These are phyloP conservation scores for Acrobasis consociella DNA, from an alignment of 2,888 invertebrate species.

Conservation along the genomic window DNA sequence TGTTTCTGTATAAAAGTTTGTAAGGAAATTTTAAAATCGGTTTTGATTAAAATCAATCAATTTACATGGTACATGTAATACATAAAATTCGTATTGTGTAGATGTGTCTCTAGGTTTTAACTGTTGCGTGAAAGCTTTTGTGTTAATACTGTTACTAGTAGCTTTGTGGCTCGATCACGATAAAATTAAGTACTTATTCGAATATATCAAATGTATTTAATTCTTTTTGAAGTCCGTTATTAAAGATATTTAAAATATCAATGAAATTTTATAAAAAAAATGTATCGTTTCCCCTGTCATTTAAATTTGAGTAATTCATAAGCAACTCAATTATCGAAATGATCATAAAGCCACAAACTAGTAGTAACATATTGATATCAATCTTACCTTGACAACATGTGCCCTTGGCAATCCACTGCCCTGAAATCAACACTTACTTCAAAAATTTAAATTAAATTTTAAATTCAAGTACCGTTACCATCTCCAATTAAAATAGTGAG, in stretches of 20 bases:
- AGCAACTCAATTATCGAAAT: no score
- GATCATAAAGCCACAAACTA: background rate
- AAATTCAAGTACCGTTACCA: constrained; percentile 26
- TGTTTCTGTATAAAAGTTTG: no score
- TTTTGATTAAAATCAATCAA: no score
- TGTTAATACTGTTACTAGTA: constrained; percentile 21
- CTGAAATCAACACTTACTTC: constrained; percentile 71
- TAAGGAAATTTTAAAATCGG: no score
- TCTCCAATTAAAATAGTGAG: constrained; percentile 36
- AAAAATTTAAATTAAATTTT: constrained; percentile 32
- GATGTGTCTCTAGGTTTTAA: background rate
- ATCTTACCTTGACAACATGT: constrained; percentile 74
- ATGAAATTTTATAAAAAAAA: no score
- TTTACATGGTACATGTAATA: no score
- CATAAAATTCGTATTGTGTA: background rate
- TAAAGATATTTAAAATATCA: no score
- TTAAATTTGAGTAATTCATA: no score
- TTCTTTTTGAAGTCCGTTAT: no score
- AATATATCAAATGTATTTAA: no score
- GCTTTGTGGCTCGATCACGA: background rate
- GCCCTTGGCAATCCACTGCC: constrained; percentile 71
- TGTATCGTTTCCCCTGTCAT: no score
- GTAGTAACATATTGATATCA: constrained; percentile 3
- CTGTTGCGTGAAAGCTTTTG: constrained; percentile 55
- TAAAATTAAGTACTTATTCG: background rate